Conservation (phyloP, 2,113 vertebrate species). For the Nettapus auritus region DNA sequence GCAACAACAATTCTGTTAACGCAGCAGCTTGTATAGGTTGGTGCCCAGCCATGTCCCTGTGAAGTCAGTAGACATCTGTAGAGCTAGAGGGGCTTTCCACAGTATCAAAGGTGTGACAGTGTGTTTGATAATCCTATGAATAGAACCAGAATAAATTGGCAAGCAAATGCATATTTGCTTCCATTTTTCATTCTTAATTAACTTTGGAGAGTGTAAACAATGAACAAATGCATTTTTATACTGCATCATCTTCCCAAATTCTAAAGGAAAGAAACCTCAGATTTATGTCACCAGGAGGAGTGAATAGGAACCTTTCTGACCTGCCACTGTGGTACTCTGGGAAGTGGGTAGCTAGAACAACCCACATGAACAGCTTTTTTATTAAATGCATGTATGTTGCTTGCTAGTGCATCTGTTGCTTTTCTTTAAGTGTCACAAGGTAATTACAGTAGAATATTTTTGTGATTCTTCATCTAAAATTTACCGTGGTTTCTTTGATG, state of each 20-base stretch:
- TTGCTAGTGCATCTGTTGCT: not conserved
- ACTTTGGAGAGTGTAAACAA: not conserved
- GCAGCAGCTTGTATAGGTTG: not conserved
- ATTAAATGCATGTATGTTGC: not conserved
- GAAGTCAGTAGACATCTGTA: not conserved
- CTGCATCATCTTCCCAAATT: not conserved
- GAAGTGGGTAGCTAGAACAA: not conserved
- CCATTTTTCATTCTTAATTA: constrained; percentile 5
- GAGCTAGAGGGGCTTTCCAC: not conserved
- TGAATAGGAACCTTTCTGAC: not conserved
- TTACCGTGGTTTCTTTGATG: not conserved
- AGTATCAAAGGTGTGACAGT: not conserved
- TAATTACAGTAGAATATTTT: not conserved
- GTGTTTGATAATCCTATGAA: not conserved
- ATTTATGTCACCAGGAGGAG: not conserved
- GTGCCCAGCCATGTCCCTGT: not conserved
- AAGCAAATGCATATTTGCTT: not conserved
- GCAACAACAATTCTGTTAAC: not conserved
- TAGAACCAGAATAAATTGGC: not conserved
- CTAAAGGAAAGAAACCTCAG: not conserved
- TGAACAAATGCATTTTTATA: not conserved
- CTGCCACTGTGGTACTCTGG: not conserved
- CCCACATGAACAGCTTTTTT: not conserved
- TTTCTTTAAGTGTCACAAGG: not conserved
- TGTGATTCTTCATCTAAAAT: not conserved